Evolutionary conservation across 2,113 vertebrate genomes (phyloP).

Genomic region (Otolemur garnettii): DNA sequence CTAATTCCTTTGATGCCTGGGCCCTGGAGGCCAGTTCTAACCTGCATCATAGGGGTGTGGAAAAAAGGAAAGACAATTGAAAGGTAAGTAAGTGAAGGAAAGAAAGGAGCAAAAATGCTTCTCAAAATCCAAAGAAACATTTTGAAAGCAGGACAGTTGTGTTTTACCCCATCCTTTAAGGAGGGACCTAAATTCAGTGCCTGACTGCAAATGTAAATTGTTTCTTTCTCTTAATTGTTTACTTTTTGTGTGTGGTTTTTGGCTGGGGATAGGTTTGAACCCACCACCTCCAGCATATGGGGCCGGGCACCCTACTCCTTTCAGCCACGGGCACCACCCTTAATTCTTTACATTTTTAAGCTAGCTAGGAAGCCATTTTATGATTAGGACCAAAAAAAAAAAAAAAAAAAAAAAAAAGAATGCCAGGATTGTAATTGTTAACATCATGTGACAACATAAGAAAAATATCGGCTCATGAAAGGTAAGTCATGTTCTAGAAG

Average conservation of each 20-base stretch:
- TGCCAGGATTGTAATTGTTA: slow-evolving; percentile 40
- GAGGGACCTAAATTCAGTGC: background rate
- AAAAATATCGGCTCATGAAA: slow-evolving; percentile 37
- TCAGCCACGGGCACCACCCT: no score
- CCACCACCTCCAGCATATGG: no score
- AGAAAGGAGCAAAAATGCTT: background rate
- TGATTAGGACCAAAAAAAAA: background rate
- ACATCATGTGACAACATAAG: background rate
- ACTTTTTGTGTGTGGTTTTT: background rate
- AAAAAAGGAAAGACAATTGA: slow-evolving; percentile 64
- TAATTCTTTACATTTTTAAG: background rate
- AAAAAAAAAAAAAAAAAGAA: background rate
- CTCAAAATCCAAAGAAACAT: slow-evolving; percentile 46
- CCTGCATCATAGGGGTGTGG: slow-evolving; percentile 69
- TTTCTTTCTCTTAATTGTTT: background rate
- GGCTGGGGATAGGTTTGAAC: no score
- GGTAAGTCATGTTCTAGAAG: background rate
- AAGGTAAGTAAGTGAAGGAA: background rate
- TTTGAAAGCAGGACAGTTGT: background rate
- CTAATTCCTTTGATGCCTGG: slow-evolving; percentile 82
- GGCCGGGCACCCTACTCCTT: no score
- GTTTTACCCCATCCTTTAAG: slow-evolving; percentile 13
- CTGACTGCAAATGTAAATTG: background rate
- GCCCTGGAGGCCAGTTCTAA: slow-evolving; percentile 70
- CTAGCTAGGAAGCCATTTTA: slow-evolving; percentile 27